Evolutionary conservation across 2,113 vertebrate genomes (phyloP).

Genomic region (Bos javanicus): DNA sequence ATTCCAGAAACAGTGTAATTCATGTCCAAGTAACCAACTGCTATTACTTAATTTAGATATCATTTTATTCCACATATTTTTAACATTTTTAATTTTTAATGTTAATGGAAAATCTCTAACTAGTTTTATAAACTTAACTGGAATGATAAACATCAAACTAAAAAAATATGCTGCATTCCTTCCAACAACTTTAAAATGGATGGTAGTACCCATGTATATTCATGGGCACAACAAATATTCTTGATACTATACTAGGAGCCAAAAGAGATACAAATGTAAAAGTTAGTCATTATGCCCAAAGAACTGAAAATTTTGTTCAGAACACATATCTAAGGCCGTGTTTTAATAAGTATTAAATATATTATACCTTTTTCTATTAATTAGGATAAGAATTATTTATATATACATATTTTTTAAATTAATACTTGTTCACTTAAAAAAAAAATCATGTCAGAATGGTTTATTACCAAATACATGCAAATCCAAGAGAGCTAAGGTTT

Average conservation of each 20-base stretch:
- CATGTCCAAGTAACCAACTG: not conserved
- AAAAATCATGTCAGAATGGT: not conserved
- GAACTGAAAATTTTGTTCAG: not conserved
- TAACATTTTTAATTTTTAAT: conserved; percentile 2
- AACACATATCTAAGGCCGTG: not conserved
- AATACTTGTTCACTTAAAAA: not conserved
- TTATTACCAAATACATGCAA: not conserved
- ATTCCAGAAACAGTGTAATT: not conserved
- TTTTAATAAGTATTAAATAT: not conserved
- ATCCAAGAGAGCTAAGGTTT: not conserved
- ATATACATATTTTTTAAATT: not conserved
- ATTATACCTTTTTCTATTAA: not conserved
- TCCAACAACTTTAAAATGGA: not conserved
- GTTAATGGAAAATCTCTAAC: not conserved
- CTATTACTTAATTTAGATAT: not conserved
- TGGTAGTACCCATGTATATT: not conserved
- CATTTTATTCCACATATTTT: not conserved
- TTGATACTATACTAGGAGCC: not conserved
- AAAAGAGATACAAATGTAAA: not conserved
- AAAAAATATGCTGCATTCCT: not conserved
- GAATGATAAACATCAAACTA: not conserved
- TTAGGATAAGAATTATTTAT: not conserved
- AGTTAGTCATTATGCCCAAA: not conserved
- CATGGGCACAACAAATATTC: not conserved
- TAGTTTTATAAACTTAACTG: not conserved